Percentiles rank a stretch among this genome's conserved stretches.
Evolutionary conservation across 2,888 invertebrate genomes (phyloP).

Genomic region (Ceratothoa steindachneri): DNA sequence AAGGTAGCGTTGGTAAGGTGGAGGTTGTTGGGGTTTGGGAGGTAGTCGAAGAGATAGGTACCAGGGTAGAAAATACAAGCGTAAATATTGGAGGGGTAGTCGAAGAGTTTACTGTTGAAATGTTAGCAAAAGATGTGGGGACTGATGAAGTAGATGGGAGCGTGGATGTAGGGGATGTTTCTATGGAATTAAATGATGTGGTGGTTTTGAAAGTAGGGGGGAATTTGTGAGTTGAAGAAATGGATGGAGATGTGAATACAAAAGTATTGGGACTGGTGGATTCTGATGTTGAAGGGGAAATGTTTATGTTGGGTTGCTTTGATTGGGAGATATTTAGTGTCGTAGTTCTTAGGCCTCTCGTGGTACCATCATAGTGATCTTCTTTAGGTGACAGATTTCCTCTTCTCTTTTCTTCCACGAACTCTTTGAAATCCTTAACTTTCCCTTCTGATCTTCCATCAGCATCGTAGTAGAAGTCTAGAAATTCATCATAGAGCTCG

Average conservation of each 20-base stretch:
- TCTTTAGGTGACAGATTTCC: neutral
- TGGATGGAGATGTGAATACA: too few relatives aligned
- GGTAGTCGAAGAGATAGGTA: neutral
- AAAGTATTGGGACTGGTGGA: too few relatives aligned
- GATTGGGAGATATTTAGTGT: too few relatives aligned
- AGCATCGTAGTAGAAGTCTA: neutral
- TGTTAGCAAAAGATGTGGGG: too few relatives aligned
- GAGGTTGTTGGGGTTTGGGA: neutral
- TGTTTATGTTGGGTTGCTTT: too few relatives aligned
- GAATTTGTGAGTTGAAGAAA: too few relatives aligned
- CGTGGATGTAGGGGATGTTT: neutral
- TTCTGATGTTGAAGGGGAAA: too few relatives aligned
- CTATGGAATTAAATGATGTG: too few relatives aligned
- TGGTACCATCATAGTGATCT: neutral
- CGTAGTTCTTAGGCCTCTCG: neutral
- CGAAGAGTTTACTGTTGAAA: neutral
- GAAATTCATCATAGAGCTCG: slow-evolving; percentile 1
- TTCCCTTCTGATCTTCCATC: neutral
- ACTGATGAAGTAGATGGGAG: neutral
- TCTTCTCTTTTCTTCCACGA: too few relatives aligned
- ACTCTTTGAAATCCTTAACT: too few relatives aligned
- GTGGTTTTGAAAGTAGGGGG: too few relatives aligned
- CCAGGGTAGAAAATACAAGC: neutral
- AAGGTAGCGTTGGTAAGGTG: neutral
- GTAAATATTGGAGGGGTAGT: neutral